Evolutionary conservation across 2,113 vertebrate genomes (phyloP), one percentile per base, ranked within the genome.

Genomic region (Coryphaenoides rupestris): DNA sequence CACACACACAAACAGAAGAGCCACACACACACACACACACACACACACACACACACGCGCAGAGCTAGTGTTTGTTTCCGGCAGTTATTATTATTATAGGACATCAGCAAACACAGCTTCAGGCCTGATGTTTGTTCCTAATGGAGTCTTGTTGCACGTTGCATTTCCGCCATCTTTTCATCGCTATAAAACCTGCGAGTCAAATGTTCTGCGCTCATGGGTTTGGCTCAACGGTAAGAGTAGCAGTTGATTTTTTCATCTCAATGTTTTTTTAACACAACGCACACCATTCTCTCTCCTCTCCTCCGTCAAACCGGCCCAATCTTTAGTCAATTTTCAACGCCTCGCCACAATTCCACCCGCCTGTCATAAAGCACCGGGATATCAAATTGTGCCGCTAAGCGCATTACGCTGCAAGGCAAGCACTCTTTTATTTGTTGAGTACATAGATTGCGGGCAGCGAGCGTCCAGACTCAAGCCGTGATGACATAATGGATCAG

Each of bases 41-140:
- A 1, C 49, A n/a, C n/a, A n/a, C n/a, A n/a, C n/a, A n/a, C n/a
- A n/a, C n/a, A n/a, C n/a, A n/a, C n/a, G n/a, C n/a, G 15, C 56
- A 14, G 16, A 16, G 14, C n/a, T 24, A n/a, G 33, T 75, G 61
- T 78, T 76, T 70, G 61, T 74, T 72, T 40, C 71, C 56, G 62
- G 69, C 68, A 60, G 24, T 68, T 81, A 78, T 78, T 82, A 60
- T 72, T 63, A 77, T 58, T 69, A 70, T 70, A 76, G 77, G 72
- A 72, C 64, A 46, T 40, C 76, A 81, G 69, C 68, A 78, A 73
- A 72, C n/a, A n/a, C 62, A 74, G 59, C 69, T 68, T 53, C 67
- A 14, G 65, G 60, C 5, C 2, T n/a, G 69, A 16, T 66, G 62
- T 78, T 72, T 62, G 9, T 75, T 75, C n/a, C 40, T 74, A 75